Conservation (phyloP, 2,888 invertebrate genomes). For the Drosophila nigricruria region DNA sequence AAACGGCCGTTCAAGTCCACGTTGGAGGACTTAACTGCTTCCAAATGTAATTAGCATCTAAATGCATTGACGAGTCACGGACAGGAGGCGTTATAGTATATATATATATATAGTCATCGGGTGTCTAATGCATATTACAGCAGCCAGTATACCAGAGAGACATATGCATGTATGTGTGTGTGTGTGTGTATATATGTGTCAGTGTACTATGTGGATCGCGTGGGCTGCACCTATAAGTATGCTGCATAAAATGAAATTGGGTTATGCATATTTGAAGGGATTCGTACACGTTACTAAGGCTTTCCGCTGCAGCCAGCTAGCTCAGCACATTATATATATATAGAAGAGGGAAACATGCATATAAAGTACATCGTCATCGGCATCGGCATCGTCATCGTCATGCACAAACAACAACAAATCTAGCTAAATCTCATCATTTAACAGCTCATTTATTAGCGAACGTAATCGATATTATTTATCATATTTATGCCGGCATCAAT, state of each 20-base stretch:
- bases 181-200: neutral
- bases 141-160: conserved; percentile 23
- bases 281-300: conserved; percentile 5
- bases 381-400: neutral
- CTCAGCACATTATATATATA: neutral
- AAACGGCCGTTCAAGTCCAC: conserved; percentile 14
- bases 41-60: conserved; percentile 71
- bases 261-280: conserved; percentile 63
- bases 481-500: conserved; percentile 25
- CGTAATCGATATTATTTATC: conserved; percentile 19
- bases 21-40: conserved; percentile 24
- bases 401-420: neutral
- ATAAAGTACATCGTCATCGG: neutral
- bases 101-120: conserved; percentile 26
- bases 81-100: conserved; percentile 24
- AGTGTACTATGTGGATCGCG: conserved; percentile 25
- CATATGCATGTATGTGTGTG: neutral
- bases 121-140: conserved; percentile 60
- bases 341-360: neutral
- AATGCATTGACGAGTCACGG: conserved; percentile 51
- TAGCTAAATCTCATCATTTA: conserved; percentile 14
- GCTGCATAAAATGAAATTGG: conserved; percentile 66
- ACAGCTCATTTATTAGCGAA: conserved; percentile 19
- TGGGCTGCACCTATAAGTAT: conserved; percentile 48
- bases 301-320: neutral